phyloP scores from a whole-genome alignment of 2,113 vertebrate species.

The Strix aluco region DNA sequence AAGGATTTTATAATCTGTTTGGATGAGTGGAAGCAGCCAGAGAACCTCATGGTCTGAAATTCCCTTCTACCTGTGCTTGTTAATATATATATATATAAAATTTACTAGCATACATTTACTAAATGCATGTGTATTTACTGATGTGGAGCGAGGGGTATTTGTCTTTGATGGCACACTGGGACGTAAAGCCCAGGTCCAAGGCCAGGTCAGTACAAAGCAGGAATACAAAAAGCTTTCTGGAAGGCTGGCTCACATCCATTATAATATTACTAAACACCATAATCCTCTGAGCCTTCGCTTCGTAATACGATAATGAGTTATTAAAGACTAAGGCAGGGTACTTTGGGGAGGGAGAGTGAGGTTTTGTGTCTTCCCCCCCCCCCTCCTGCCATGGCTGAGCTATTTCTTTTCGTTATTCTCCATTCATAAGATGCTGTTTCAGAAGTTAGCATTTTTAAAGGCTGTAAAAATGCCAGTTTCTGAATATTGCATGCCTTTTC shows the following conservation, averaged over 20 bases:
- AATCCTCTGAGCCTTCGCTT: slow-evolving; percentile 12
- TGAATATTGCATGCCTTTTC: not conserved
- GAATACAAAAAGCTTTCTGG: not conserved
- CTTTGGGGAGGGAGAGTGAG: not conserved
- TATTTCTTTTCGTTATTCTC: not conserved
- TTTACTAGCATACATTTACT: not conserved
- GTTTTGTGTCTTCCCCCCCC: not conserved
- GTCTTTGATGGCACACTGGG: not conserved
- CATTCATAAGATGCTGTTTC: not conserved
- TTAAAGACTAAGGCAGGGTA: slow-evolving; percentile 19
- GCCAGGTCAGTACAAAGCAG: not conserved
- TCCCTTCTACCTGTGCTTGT: not conserved
- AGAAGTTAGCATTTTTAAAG: not conserved
- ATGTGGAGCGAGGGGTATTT: not conserved
- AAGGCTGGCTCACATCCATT: not conserved
- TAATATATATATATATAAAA: no score
- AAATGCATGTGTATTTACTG: not conserved
- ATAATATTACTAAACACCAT: slow-evolving; percentile 10
- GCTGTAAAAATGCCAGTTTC: not conserved
- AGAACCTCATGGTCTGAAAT: not conserved
- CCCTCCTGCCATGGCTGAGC: not conserved
- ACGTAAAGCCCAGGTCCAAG: not conserved
- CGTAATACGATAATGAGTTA: slow-evolving; percentile 36
- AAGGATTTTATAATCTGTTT: not conserved
- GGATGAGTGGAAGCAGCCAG: not conserved